Conservation (phyloP, 2,113 vertebrate genomes). For the Osmerus mordax region DNA sequence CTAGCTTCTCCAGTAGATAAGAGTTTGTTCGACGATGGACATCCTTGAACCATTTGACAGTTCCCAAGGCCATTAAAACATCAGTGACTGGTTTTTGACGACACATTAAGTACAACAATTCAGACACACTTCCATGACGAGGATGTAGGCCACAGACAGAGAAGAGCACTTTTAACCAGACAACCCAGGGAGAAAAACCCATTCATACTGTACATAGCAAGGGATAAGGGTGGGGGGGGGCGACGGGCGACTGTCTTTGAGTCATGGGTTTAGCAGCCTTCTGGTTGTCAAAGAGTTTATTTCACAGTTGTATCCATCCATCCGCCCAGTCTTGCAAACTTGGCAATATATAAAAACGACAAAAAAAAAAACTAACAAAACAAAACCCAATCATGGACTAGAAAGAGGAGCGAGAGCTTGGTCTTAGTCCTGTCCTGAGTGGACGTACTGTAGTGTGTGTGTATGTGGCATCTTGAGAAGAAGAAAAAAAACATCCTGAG, state of each 20-base stretch:
- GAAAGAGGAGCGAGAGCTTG: conserved; percentile 38
- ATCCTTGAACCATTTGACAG: conserved; percentile 30
- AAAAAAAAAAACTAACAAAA: conserved; percentile 37
- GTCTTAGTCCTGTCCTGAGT: conserved; percentile 42
- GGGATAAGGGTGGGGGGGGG: conserved; percentile 3
- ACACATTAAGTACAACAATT: conserved; percentile 32
- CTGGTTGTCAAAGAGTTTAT: conserved; percentile 67
- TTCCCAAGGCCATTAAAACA: conserved; percentile 31
- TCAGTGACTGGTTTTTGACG: conserved; percentile 34
- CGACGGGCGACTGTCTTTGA: conserved; percentile 41
- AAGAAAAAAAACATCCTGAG: conserved; percentile 84
- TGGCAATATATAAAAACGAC: conserved; percentile 64
- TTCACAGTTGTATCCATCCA: conserved; percentile 83
- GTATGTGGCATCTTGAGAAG: conserved; percentile 69
- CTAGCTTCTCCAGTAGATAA: conserved; percentile 61
- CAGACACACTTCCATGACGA: conserved; percentile 43
- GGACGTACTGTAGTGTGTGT: conserved; percentile 64
- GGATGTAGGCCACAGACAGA: conserved; percentile 60
- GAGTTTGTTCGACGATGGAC: conserved; percentile 64
- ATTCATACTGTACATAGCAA: too few relatives aligned
- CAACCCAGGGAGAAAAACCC: conserved; percentile 21
- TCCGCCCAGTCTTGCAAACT: conserved; percentile 66
- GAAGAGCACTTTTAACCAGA: conserved; percentile 63
- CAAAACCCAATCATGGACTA: conserved; percentile 52
- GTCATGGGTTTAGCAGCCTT: conserved; percentile 69